Conservation (phyloP, 2,113 vertebrate genomes). For the Sigmodon hispidus region DNA sequence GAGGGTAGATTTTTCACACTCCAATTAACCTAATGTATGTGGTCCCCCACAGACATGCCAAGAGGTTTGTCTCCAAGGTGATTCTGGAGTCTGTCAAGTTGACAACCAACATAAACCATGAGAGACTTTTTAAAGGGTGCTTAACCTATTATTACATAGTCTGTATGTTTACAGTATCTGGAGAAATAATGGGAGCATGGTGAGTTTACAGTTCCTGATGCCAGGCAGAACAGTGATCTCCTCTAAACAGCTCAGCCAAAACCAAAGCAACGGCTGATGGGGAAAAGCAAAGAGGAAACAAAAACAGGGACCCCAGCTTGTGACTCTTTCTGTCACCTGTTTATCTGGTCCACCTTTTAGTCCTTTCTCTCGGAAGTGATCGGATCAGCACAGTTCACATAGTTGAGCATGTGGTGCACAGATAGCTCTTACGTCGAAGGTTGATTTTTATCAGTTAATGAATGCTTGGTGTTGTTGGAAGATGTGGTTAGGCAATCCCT, state of each 20-base stretch:
- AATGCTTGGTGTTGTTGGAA: neutral
- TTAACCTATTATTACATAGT: neutral
- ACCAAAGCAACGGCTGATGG: neutral
- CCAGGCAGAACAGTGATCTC: neutral
- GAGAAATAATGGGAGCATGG: neutral
- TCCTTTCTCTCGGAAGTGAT: neutral
- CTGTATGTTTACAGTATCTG: neutral
- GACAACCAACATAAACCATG: neutral
- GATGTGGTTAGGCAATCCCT: neutral
- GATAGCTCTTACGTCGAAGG: conserved; percentile 43
- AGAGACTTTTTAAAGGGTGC: neutral
- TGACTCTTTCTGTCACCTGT: neutral
- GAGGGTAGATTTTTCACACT: neutral
- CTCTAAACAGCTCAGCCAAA: neutral
- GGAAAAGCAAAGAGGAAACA: neutral
- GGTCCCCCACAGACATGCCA: neutral
- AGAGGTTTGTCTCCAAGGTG: neutral
- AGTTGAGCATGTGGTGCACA: neutral
- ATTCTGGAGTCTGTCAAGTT: neutral
- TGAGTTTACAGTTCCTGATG: neutral
- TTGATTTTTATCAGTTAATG: conserved; percentile 13
- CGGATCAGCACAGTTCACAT: neutral
- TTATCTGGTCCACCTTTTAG: neutral
- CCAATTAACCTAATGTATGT: neutral
- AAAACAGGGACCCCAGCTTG: neutral